These are phyloP conservation scores for Hanleya hanleyi DNA, from an alignment of 2,888 invertebrate genomes.

Conservation along the genomic window DNA sequence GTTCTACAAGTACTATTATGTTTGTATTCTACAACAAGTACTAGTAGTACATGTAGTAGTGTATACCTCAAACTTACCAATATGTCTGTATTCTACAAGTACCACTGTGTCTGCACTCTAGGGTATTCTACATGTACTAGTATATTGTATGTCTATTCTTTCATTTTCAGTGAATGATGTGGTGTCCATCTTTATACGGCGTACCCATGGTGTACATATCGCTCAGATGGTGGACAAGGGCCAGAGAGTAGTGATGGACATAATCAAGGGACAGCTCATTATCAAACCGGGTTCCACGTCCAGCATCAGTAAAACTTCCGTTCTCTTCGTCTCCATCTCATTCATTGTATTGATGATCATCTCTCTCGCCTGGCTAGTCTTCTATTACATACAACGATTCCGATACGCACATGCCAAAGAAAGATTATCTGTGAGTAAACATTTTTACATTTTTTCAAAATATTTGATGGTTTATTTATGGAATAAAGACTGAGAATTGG, in stretches of 20 bases:
- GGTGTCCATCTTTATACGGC: slow-evolving; percentile 87
- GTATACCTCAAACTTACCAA: too few species aligned
- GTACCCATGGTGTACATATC: slow-evolving; percentile 85
- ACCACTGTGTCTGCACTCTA: background rate
- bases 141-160: slow-evolving; percentile 14
- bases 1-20: too few species aligned
- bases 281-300: slow-evolving; percentile 9
- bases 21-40: too few species aligned
- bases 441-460: too few species aligned
- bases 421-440: slow-evolving; percentile 84
- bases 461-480: too few species aligned
- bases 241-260: slow-evolving; percentile 80
- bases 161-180: slow-evolving; percentile 79
- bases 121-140: background rate
- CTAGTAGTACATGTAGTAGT: background rate
- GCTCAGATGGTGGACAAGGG: slow-evolving; percentile 82
- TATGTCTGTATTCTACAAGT: background rate
- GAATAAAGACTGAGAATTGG: too few species aligned
- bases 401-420: slow-evolving; percentile 96
- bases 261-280: slow-evolving; percentile 75
- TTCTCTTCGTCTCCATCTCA: slow-evolving; percentile 94
- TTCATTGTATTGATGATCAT: slow-evolving; percentile 97
- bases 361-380: slow-evolving; percentile 94
- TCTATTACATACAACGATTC: slow-evolving; percentile 96
- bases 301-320: slow-evolving; percentile 83